phyloP scores from a whole-genome alignment of 1,140 invertebrate genomes.

The Mya arenaria region DNA sequence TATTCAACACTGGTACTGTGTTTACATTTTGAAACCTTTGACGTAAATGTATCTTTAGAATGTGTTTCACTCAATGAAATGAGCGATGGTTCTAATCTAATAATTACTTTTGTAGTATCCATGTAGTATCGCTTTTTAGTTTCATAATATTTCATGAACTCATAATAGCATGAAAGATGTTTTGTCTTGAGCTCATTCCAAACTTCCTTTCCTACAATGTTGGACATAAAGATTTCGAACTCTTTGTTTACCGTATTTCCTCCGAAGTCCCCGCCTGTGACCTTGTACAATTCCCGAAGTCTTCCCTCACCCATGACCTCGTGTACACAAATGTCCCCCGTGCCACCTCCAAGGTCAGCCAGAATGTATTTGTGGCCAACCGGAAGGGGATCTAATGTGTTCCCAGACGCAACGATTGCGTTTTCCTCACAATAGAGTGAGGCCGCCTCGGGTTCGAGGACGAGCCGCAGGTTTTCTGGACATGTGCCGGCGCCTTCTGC shows the following conservation, averaged over 20 bases:
- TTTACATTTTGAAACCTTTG: not conserved
- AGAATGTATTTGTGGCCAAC: slow-evolving; percentile 56
- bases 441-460: slow-evolving; percentile 58
- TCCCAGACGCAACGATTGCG: not conserved
- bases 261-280: not conserved
- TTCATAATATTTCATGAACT: slow-evolving; percentile 19
- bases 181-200: not conserved
- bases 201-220: slow-evolving; percentile 1
- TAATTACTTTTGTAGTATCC: not conserved
- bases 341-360: slow-evolving; percentile 52
- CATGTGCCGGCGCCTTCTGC: slow-evolving; percentile 47
- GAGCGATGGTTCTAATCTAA: not conserved
- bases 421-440: slow-evolving; percentile 48
- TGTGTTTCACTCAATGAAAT: not conserved
- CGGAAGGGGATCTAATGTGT: too few species aligned
- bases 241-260: not conserved
- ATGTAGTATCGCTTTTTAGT: not conserved
- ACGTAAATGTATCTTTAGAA: not conserved
- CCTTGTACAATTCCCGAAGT: not conserved
- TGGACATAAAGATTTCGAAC: not conserved
- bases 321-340: slow-evolving; percentile 10
- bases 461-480: slow-evolving; percentile 23
- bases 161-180: not conserved
- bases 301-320: not conserved
- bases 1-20: not conserved